phyloP scores from a whole-genome alignment of 1,140 invertebrate genomes.

The Neotoxoptera formosana region DNA sequence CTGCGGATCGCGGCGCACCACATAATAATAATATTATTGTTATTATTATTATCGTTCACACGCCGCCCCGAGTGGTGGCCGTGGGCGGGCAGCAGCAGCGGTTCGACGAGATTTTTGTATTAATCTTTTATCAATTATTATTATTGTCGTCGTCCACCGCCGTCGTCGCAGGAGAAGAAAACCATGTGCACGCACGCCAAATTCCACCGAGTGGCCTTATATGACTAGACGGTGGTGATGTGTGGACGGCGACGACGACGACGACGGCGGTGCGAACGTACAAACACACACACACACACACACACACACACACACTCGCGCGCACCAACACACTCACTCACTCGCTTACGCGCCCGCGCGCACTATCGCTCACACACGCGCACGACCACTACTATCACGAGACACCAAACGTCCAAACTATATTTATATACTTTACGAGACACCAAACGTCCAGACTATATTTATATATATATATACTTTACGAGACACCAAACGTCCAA shows the following conservation, averaged over 20 bases:
- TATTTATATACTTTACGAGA: too few species aligned
- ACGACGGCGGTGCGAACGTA: too few species aligned
- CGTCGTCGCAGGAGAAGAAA: neutral
- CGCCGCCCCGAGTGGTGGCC: neutral
- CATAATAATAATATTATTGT: too few species aligned
- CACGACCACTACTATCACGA: neutral
- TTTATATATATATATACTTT: too few species aligned
- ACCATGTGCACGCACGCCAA: slow-evolving; percentile 51
- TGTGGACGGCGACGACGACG: neutral
- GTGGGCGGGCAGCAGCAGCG: neutral
- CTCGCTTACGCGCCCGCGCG: neutral
- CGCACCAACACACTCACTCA: neutral
- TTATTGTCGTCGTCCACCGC: neutral
- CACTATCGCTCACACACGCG: neutral
- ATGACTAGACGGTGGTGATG: neutral
- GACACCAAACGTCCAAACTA: neutral
- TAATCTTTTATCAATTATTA: neutral
- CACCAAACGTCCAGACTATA: too few species aligned
- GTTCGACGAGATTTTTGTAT: neutral
- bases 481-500: too few species aligned
- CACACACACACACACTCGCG: neutral
- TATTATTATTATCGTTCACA: too few species aligned
- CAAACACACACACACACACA: neutral
- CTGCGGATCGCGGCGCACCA: neutral
- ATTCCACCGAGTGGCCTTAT: slow-evolving; percentile 48